Conservation (phyloP, 2,113 vertebrate species). For the Sclerurus mexicanus region DNA sequence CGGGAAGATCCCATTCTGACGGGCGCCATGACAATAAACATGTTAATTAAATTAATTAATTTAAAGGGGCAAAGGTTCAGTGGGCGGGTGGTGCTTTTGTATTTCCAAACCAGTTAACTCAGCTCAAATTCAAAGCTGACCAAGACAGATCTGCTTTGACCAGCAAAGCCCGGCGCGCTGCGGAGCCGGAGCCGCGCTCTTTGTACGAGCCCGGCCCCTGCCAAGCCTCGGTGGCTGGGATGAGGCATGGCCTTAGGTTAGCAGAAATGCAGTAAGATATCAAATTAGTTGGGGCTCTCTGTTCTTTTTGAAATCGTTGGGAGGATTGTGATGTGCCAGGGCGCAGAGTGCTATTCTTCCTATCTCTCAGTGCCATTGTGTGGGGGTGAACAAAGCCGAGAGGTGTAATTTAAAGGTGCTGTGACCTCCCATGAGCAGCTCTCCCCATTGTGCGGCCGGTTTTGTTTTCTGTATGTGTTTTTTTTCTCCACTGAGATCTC, state of each 20-base stretch:
- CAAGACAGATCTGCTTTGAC: conserved; percentile 64
- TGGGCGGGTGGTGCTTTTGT: conserved; percentile 66
- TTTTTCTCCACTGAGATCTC: conserved; percentile 43
- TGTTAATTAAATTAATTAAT: conserved; percentile 71
- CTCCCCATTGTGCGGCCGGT: conserved; percentile 25
- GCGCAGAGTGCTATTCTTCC: conserved; percentile 30
- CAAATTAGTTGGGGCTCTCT: conserved; percentile 31
- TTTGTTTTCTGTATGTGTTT: conserved; percentile 50
- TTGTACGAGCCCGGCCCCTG: neutral
- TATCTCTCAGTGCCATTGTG: conserved; percentile 60
- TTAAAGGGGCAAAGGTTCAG: conserved; percentile 71
- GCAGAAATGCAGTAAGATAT: conserved; percentile 42
- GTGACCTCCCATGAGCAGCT: conserved; percentile 56
- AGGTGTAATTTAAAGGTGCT: conserved; percentile 72
- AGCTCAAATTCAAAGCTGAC: conserved; percentile 59
- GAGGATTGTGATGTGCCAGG: conserved; percentile 26
- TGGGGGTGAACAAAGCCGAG: conserved; percentile 54
- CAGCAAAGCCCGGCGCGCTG: neutral
- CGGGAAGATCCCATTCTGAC: conserved; percentile 39
- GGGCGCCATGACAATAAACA: conserved; percentile 52
- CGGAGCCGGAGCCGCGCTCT: neutral
- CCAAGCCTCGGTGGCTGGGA: neutral
- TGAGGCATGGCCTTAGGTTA: neutral
- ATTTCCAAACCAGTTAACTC: conserved; percentile 62
- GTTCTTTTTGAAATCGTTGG: conserved; percentile 33